Percentiles rank a stretch among this genome's conserved stretches.
Conservation (phyloP, 2,797 vertebrate species). For the Ispidina lecontei region DNA sequence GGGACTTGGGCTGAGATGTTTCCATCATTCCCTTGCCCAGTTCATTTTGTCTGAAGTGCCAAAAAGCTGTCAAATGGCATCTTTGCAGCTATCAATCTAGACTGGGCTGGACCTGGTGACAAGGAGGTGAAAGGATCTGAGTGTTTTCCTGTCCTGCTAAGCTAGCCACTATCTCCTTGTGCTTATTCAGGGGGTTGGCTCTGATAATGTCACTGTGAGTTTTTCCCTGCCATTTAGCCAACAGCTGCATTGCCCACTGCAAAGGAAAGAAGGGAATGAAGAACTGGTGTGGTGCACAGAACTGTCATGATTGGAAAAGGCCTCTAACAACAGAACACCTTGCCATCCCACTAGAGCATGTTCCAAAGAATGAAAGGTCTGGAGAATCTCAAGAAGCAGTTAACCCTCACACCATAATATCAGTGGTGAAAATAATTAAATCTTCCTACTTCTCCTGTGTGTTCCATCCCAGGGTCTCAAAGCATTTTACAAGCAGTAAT, state of each 20-base stretch:
- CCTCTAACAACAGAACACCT: no score
- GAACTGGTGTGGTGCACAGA: not conserved
- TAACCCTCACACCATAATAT: not conserved
- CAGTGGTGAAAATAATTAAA: conserved; percentile 58
- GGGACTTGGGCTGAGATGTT: conserved; percentile 44
- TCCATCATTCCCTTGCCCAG: conserved; percentile 39
- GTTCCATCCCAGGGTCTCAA: conserved; percentile 63
- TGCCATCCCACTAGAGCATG: no score
- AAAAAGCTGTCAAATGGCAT: conserved; percentile 50
- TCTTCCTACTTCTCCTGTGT: conserved; percentile 43
- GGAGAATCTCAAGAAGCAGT: not conserved
- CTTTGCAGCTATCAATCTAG: conserved; percentile 22
- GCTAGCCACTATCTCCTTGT: not conserved
- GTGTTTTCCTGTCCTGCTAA: conserved; percentile 25
- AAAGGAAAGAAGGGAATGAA: not conserved
- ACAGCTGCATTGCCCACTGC: not conserved
- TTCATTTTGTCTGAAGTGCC: conserved; percentile 26
- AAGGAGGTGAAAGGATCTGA: conserved; percentile 38
- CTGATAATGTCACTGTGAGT: not conserved
- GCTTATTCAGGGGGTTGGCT: conserved; percentile 1
- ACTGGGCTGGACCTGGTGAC: conserved; percentile 15
- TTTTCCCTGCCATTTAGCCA: conserved; percentile 30
- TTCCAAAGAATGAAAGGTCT: not conserved
- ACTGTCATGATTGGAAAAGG: no score
- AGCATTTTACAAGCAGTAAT: conserved; percentile 60